phyloP scores from a whole-genome alignment of 2,797 vertebrate genomes.

The Microctenopoma lineatum region DNA sequence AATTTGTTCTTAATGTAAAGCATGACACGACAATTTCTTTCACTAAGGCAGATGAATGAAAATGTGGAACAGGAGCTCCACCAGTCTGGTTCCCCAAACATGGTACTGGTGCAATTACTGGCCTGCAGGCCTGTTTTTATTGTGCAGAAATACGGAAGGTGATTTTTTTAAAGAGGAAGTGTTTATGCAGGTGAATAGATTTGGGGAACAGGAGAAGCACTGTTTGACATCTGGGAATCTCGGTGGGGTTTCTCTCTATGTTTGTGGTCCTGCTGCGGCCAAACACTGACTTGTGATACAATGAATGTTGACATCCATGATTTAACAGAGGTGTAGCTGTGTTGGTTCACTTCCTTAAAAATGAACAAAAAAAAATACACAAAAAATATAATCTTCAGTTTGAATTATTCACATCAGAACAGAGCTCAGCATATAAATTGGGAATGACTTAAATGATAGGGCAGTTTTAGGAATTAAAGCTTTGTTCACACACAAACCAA shows the following conservation, averaged over 20 bases:
- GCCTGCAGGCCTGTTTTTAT: slow-evolving; percentile 34
- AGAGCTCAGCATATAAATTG: background rate
- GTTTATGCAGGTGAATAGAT: slow-evolving; percentile 52
- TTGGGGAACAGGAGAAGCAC: slow-evolving; percentile 41
- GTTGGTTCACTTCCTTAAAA: background rate
- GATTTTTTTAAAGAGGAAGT: slow-evolving; percentile 48
- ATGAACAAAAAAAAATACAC: slow-evolving; percentile 1
- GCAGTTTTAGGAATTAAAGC: slow-evolving; percentile 4
- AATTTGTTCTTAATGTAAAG: too few relatives aligned
- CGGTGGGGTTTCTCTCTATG: slow-evolving; percentile 44
- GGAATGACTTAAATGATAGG: background rate
- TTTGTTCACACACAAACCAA: background rate
- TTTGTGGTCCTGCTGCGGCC: slow-evolving; percentile 49
- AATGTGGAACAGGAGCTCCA: too few relatives aligned
- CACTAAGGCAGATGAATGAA: too few relatives aligned
- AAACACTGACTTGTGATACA: slow-evolving; percentile 43
- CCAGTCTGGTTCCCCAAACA: too few relatives aligned
- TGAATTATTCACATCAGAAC: background rate
- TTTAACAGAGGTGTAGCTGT: slow-evolving; percentile 5
- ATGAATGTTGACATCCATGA: slow-evolving; percentile 44
- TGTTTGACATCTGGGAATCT: slow-evolving; percentile 43
- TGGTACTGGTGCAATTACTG: slow-evolving; percentile 43
- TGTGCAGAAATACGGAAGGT: slow-evolving; percentile 38
- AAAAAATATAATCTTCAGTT: background rate
- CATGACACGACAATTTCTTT: too few relatives aligned